Base-by-base conservation (phyloP, 1,140 invertebrate genomes). In the Zaprionus taronus region DNA sequence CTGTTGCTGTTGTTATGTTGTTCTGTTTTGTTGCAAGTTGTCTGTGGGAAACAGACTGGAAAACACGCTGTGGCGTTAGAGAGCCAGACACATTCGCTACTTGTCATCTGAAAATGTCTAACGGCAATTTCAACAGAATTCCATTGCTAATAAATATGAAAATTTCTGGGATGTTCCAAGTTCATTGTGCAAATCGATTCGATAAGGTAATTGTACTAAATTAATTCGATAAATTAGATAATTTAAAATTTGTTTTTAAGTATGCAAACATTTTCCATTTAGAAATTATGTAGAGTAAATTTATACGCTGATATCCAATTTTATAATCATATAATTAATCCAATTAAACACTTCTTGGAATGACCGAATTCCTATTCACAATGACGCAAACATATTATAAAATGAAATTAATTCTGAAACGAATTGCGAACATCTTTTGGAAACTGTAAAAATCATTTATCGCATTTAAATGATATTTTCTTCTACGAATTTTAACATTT, bases 21-120 rank as follows among this genome's bases (percentile, higher is more conserved):
- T 41, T 58, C 6, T 11, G 2, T 61, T 36, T 61, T 49, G 26
- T 22, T 53, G 47, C 17, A 55, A 58, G 28, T 68, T 62, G 66
- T 62, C 28, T 36, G 47, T 34, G 38, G 53, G 12, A 75, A 75
- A 58, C 47, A 71, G 67, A 75, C 49, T 57, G 66, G 51, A 70
- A 75, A 63, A 63, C 11, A 61, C 55, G 28, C 24, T 24, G 28
- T 55, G 55, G 36, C 62, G 5, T 49, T 24, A 44, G 51, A 36
- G 38, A 31, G n/a, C 22, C 41, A 61, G 36, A 60, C 28, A 60
- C 28, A 47, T 47, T 68, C 22, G 38, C 41, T 60, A 56, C 63
- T 67, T 67, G 64, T 67, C 26, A 67, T 44, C 53, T 57, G 63
- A 11, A 56, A 44, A 56, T 41, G 24, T 38, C 63, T 56, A 15